Percentiles rank a stretch among this genome's conserved stretches.
These are phyloP conservation scores for Halictus rubicundus DNA, from an alignment of 1,140 invertebrate genomes.

Conservation along the genomic window DNA sequence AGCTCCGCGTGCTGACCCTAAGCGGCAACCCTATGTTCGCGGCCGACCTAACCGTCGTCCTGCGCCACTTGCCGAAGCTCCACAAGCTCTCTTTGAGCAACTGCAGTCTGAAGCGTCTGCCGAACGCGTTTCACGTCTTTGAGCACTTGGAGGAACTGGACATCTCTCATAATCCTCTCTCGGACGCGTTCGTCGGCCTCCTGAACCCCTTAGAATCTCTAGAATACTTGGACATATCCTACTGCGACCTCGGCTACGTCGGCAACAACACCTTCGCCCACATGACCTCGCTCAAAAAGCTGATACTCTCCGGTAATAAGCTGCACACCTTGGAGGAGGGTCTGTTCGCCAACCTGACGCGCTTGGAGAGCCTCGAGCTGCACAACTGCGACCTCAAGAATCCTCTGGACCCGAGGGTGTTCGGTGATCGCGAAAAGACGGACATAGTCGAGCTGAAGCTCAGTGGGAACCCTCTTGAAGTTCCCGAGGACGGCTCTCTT, in stretches of 20 bases:
- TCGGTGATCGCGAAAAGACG: slow-evolving; percentile 84
- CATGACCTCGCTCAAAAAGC: slow-evolving; percentile 85
- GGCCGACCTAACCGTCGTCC: slow-evolving; percentile 84
- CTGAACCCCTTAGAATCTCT: slow-evolving; percentile 85
- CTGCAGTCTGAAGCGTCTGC: slow-evolving; percentile 83
- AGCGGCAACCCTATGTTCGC: slow-evolving; percentile 86
- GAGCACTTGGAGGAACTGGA: slow-evolving; percentile 85
- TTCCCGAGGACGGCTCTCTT: slow-evolving; percentile 82
- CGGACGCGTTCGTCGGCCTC: slow-evolving; percentile 85
- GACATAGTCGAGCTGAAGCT: slow-evolving; percentile 86
- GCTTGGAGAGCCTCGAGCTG: slow-evolving; percentile 85
- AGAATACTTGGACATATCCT: slow-evolving; percentile 88
- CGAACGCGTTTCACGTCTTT: slow-evolving; percentile 85
- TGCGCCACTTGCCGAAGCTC: slow-evolving; percentile 84
- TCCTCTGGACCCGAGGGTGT: slow-evolving; percentile 84
- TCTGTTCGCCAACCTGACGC: slow-evolving; percentile 85
- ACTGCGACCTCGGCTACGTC: slow-evolving; percentile 85
- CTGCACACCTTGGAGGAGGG: slow-evolving; percentile 85
- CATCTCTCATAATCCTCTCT: slow-evolving; percentile 86
- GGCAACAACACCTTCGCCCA: slow-evolving; percentile 85
- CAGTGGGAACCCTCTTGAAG: slow-evolving; percentile 85
- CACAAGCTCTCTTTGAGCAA: slow-evolving; percentile 86
- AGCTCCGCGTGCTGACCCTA: slow-evolving; percentile 84
- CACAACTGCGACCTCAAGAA: slow-evolving; percentile 85
- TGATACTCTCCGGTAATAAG: slow-evolving; percentile 86